These are phyloP conservation scores for Cotesia chilonis DNA, from an alignment of 1,140 invertebrate species.

Conservation along the genomic window DNA sequence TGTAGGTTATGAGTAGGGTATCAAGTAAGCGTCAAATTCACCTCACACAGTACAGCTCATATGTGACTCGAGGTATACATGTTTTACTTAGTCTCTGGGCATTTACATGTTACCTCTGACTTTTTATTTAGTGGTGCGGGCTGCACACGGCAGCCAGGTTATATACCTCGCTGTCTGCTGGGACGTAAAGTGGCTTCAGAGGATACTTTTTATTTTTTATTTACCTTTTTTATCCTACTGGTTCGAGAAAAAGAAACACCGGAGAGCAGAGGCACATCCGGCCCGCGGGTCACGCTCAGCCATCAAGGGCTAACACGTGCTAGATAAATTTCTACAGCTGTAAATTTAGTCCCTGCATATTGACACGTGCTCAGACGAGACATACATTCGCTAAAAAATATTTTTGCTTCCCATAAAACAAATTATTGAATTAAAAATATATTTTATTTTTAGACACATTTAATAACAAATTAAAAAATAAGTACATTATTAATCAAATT, in stretches of 20 bases:
- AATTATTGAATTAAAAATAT: slow-evolving; percentile 4
- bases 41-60: background rate
- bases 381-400: slow-evolving; percentile 35
- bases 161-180: slow-evolving; percentile 8
- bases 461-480: background rate
- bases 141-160: background rate
- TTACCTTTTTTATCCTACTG: slow-evolving; percentile 47
- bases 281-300: slow-evolving; percentile 31
- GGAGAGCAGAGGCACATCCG: slow-evolving; percentile 31
- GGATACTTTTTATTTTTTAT: slow-evolving; percentile 46
- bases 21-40: background rate
- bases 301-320: slow-evolving; percentile 37
- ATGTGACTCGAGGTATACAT: background rate
- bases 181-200: slow-evolving; percentile 5
- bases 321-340: slow-evolving; percentile 39
- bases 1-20: background rate
- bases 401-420: slow-evolving; percentile 26
- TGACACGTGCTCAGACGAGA: slow-evolving; percentile 42
- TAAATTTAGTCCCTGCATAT: slow-evolving; percentile 40
- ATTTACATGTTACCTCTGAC: slow-evolving; percentile 21
- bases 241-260: slow-evolving; percentile 31
- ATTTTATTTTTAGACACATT: background rate
- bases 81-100: slow-evolving; percentile 16
- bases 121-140: slow-evolving; percentile 18
- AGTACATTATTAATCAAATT: too few relatives aligned